Conservation (phyloP, 2,797 vertebrate species). For the Bovichtus variegatus region DNA sequence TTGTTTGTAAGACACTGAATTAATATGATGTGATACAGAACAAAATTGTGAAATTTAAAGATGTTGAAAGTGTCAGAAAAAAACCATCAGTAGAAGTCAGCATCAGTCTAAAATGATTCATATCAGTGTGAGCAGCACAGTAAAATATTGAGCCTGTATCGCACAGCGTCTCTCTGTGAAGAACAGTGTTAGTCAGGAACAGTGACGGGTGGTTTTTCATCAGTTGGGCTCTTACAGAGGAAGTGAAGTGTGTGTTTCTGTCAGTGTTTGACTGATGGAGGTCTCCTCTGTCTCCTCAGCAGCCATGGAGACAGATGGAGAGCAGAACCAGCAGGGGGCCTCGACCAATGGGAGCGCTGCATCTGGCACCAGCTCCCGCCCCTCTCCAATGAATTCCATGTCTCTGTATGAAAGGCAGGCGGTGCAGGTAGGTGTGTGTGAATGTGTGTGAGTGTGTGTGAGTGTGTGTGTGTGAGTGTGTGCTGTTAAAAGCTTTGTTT, state of each 20-base stretch:
- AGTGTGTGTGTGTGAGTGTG: background rate
- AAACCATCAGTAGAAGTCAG: background rate
- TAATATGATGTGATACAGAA: background rate
- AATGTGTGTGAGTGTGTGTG: slow-evolving; percentile 10
- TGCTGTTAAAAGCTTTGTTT: background rate
- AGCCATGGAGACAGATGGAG: slow-evolving; percentile 95
- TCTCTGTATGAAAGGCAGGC: slow-evolving; percentile 96
- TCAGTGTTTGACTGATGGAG: slow-evolving; percentile 34
- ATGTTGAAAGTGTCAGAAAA: background rate
- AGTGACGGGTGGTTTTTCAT: background rate
- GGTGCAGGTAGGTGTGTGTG: slow-evolving; percentile 89
- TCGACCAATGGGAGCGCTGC: slow-evolving; percentile 89
- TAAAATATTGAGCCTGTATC: background rate
- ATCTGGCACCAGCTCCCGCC: slow-evolving; percentile 91
- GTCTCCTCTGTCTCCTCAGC: slow-evolving; percentile 42
- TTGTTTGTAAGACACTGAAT: background rate
- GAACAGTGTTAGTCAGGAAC: background rate
- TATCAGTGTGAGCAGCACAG: background rate
- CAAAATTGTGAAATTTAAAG: background rate
- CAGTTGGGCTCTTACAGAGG: background rate
- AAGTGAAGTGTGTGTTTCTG: background rate
- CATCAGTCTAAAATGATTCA: background rate
- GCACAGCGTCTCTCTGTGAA: background rate
- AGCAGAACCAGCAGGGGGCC: slow-evolving; percentile 90
- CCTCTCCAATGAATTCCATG: slow-evolving; percentile 95